Evolutionary conservation across 1,140 invertebrate species (phyloP).

Genomic region (Colletes latitarsis): DNA sequence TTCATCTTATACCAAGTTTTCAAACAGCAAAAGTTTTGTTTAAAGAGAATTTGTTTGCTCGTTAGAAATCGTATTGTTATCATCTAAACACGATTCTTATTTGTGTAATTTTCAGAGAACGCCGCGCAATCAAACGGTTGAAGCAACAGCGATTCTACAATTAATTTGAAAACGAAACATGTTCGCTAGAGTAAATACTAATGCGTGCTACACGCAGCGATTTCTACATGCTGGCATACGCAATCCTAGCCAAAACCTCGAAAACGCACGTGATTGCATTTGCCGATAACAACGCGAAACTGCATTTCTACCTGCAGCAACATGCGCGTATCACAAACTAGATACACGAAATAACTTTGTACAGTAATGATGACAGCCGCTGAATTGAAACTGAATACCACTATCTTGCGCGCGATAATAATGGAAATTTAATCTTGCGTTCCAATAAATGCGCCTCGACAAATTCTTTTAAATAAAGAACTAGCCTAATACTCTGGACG

Average conservation of each 20-base stretch:
- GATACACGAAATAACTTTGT: conserved; percentile 26
- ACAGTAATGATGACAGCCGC: background rate
- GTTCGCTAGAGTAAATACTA: background rate
- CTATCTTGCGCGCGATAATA: background rate
- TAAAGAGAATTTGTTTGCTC: too few relatives aligned
- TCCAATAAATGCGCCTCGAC: background rate
- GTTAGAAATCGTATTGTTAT: too few relatives aligned
- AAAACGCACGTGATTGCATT: conserved; percentile 17
- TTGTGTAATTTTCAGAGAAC: too few relatives aligned
- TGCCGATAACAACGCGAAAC: conserved; percentile 16
- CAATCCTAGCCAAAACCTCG: conserved; percentile 14
- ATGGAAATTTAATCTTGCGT: background rate
- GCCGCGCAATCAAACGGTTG: too few relatives aligned
- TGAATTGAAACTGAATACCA: conserved; percentile 4
- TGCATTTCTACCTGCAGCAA: background rate
- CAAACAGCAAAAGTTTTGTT: too few relatives aligned
- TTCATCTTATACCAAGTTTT: too few relatives aligned
- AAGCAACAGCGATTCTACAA: too few relatives aligned
- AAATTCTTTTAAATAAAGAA: background rate
- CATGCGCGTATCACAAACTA: conserved; percentile 2
- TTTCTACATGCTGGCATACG: background rate
- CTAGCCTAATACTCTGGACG: too few relatives aligned
- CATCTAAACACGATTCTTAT: too few relatives aligned
- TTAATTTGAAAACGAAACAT: background rate
- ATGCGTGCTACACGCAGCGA: background rate